These are phyloP conservation scores for Heteronetta atricapilla DNA, from an alignment of 2,113 vertebrate genomes.

Conservation along the genomic window DNA sequence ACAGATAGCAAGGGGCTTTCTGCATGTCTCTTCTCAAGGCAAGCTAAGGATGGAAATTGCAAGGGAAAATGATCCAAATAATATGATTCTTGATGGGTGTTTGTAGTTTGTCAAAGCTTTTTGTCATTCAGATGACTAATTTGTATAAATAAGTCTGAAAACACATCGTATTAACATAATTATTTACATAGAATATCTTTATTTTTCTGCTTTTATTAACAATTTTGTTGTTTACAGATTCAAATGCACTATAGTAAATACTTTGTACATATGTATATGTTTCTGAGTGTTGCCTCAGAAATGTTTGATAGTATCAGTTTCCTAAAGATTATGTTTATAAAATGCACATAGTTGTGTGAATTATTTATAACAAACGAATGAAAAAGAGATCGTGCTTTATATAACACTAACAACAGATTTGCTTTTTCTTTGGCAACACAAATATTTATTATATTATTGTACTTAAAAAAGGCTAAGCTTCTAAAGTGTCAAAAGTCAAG, in stretches of 20 bases:
- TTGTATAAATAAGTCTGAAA: constrained; percentile 69
- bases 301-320: constrained; percentile 64
- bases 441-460: constrained; percentile 76
- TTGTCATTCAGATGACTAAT: constrained; percentile 65
- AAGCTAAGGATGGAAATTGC: constrained; percentile 49
- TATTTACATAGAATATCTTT: constrained; percentile 65
- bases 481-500: constrained; percentile 77
- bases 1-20: background rate
- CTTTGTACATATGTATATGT: constrained; percentile 30
- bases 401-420: constrained; percentile 61
- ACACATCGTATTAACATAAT: constrained; percentile 61
- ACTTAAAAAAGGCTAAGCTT: constrained; percentile 61
- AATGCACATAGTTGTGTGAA: constrained; percentile 65
- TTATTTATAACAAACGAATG: constrained; percentile 73
- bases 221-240: constrained; percentile 67
- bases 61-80: constrained; percentile 49
- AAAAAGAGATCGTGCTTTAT: constrained; percentile 65
- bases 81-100: constrained; percentile 63
- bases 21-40: constrained; percentile 23
- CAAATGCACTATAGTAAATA: constrained; percentile 29
- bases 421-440: constrained; percentile 67
- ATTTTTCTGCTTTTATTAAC: constrained; percentile 65
- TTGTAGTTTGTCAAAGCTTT: constrained; percentile 64
- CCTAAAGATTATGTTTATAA: constrained; percentile 71
- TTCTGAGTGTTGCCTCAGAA: constrained; percentile 65